A percentile compares a stretch with the other conserved stretches of the same genome.
These are phyloP conservation scores for Thalassophryne amazonica DNA, from an alignment of 2,797 vertebrate species.

Conservation along the genomic window DNA sequence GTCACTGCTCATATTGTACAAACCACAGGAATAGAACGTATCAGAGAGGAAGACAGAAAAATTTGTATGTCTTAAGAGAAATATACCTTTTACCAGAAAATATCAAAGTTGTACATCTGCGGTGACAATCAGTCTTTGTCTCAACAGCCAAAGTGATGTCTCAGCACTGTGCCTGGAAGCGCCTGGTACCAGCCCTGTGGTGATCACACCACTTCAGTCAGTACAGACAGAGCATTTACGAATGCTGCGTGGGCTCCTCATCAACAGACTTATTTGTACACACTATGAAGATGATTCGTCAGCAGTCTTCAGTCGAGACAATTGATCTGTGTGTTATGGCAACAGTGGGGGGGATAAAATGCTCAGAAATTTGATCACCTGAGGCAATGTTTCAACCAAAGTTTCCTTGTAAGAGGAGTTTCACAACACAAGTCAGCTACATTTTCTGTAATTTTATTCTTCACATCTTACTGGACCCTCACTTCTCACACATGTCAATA, in stretches of 20 bases:
- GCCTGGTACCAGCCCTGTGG: conserved; percentile 17
- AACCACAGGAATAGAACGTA: background rate
- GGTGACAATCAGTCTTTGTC: conserved; percentile 32
- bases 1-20: conserved; percentile 10
- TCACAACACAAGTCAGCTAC: conserved; percentile 48
- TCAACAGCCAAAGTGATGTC: conserved; percentile 23
- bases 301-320: conserved; percentile 36
- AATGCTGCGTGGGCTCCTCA: conserved; percentile 23
- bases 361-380: conserved; percentile 42
- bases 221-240: conserved; percentile 15
- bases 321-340: conserved; percentile 30
- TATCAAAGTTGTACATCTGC: conserved; percentile 25
- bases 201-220: conserved; percentile 37
- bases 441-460: conserved; percentile 49
- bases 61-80: conserved; percentile 22
- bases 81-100: conserved; percentile 28
- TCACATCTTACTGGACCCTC: conserved; percentile 39
- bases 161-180: conserved; percentile 41
- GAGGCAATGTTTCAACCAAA: conserved; percentile 42
- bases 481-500: conserved; percentile 52
- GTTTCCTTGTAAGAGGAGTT: conserved; percentile 45
- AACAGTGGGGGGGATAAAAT: no score
- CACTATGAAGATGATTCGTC: conserved; percentile 47
- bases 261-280: conserved; percentile 48
- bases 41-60: conserved; percentile 8